A percentile compares a stretch with the other conserved stretches of the same genome.
These are phyloP conservation scores for Caracal caracal DNA, from an alignment of 2,113 vertebrate genomes.

Conservation along the genomic window DNA sequence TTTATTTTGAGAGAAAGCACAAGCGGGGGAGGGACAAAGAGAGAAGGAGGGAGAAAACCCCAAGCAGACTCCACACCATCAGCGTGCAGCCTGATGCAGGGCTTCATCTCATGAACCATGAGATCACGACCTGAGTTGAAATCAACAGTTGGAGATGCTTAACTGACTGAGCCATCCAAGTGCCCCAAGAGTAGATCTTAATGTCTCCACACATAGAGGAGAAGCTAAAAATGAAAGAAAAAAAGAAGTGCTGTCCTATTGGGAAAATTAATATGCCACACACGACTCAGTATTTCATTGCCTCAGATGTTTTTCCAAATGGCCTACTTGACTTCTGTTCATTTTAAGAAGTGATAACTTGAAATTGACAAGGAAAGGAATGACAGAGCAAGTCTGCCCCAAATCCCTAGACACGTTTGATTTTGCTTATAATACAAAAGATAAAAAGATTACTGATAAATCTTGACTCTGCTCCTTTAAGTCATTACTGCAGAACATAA, in stretches of 20 bases:
- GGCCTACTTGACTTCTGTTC: not conserved
- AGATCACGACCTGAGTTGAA: too few relatives aligned
- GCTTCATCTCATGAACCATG: too few relatives aligned
- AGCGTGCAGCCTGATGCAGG: too few relatives aligned
- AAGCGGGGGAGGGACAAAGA: too few relatives aligned
- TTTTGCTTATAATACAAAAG: slow-evolving; percentile 38
- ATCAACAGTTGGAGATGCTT: too few relatives aligned
- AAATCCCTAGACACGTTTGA: slow-evolving; percentile 48
- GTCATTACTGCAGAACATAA: not conserved
- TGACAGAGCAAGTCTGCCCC: not conserved
- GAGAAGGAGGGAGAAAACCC: too few relatives aligned
- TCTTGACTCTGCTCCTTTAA: slow-evolving; percentile 48
- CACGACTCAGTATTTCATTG: not conserved
- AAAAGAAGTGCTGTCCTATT: not conserved
- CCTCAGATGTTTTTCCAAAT: not conserved
- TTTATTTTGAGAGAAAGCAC: too few relatives aligned
- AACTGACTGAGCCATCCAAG: too few relatives aligned
- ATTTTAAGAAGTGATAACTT: not conserved
- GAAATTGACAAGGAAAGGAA: not conserved
- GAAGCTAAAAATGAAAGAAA: not conserved
- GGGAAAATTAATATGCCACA: not conserved
- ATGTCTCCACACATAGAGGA: too few relatives aligned
- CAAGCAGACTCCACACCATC: too few relatives aligned
- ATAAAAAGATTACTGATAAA: slow-evolving; percentile 66
- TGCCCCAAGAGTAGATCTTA: not conserved